These are phyloP conservation scores for Oreocharis arfaki DNA, from an alignment of 2,113 vertebrate species.

Conservation along the genomic window DNA sequence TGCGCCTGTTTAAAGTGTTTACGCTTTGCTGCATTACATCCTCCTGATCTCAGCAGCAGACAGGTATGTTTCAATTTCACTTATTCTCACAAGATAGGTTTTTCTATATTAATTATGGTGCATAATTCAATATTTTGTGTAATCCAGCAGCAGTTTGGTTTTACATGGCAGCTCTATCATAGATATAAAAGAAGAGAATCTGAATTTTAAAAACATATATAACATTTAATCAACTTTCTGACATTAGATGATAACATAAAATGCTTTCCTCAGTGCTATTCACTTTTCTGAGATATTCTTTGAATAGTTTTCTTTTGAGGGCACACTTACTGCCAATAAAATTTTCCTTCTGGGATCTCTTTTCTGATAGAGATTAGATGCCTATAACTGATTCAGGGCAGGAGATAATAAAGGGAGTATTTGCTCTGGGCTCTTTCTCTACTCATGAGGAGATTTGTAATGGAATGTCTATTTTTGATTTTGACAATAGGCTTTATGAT, in stretches of 20 bases:
- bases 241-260: background rate
- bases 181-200: background rate
- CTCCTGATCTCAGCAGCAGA: background rate
- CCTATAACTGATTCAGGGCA: background rate
- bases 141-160: background rate
- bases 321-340: background rate
- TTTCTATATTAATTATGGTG: background rate
- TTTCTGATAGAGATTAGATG: background rate
- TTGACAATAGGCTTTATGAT: background rate
- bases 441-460: background rate
- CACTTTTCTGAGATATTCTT: background rate
- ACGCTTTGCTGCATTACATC: background rate
- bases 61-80: background rate
- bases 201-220: background rate
- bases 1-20: background rate
- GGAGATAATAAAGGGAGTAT: background rate
- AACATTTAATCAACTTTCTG: background rate
- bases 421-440: background rate
- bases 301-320: background rate
- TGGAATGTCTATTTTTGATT: background rate
- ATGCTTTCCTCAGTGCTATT: background rate
- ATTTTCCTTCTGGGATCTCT: background rate
- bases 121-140: background rate
- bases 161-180: background rate
- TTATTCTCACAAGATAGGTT: background rate